Evolutionary conservation across 2,113 vertebrate species (phyloP).

Genomic region (Emydocephalus ijimae): DNA sequence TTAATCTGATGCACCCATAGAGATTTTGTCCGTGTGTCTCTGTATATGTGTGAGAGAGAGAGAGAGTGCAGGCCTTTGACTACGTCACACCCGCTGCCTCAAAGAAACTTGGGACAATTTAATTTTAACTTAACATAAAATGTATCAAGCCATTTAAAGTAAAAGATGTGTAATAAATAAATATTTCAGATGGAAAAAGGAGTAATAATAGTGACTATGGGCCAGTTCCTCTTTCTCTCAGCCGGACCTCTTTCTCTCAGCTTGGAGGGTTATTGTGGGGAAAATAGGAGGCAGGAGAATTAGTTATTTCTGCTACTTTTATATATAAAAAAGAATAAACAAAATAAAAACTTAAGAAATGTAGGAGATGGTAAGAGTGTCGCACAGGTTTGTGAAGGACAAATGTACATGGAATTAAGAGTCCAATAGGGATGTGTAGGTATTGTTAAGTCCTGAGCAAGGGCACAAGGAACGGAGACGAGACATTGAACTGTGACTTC

Average conservation of each 20-base stretch:
- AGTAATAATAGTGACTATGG: neutral
- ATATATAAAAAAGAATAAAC: neutral
- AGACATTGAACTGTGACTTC: too few relatives aligned
- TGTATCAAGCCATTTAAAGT: neutral
- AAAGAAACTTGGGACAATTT: neutral
- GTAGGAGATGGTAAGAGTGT: neutral
- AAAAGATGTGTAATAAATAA: neutral
- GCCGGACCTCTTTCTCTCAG: too few relatives aligned
- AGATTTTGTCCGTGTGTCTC: neutral
- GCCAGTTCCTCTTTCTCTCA: neutral
- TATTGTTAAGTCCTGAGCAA: too few relatives aligned
- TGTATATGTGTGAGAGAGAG: too few relatives aligned
- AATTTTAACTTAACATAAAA: neutral
- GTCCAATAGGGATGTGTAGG: neutral
- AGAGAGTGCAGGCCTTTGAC: too few relatives aligned
- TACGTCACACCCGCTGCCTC: neutral
- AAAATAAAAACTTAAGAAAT: neutral
- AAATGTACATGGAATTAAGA: too few relatives aligned
- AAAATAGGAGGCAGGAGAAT: neutral
- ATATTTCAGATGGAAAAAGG: neutral
- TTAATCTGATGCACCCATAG: neutral
- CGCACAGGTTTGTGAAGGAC: neutral
- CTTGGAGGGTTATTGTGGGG: neutral
- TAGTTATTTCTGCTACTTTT: neutral
- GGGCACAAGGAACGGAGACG: too few relatives aligned